Conservation (phyloP, 2,888 invertebrate species). For the Sialis fuliginosa region DNA sequence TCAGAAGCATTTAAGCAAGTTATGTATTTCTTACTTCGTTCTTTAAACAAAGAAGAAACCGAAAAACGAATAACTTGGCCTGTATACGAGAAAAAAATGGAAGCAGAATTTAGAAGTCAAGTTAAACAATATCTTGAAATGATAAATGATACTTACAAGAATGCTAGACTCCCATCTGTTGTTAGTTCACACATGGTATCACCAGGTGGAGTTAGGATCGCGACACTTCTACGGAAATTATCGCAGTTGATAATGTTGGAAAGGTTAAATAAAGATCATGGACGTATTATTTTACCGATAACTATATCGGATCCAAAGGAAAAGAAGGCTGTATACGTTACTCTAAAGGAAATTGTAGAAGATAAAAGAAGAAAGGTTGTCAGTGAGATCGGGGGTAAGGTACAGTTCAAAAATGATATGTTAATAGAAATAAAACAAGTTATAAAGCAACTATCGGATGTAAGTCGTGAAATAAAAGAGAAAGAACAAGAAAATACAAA, state of each 20-base stretch:
- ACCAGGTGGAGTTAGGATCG: slow-evolving; percentile 21
- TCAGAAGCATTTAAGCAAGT: slow-evolving; percentile 21
- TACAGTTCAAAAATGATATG: too few relatives aligned
- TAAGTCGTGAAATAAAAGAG: too few relatives aligned
- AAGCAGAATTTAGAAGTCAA: slow-evolving; percentile 19
- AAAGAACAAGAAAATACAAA: too few relatives aligned
- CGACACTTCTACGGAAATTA: slow-evolving; percentile 20
- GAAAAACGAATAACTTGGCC: slow-evolving; percentile 20
- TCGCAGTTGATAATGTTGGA: slow-evolving; percentile 19
- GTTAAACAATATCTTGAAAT: slow-evolving; percentile 18
- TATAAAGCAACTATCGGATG: too few relatives aligned
- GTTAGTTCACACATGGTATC: slow-evolving; percentile 21
- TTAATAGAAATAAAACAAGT: too few relatives aligned
- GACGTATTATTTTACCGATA: too few relatives aligned
- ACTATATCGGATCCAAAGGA: too few relatives aligned
- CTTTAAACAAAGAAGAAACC: slow-evolving; percentile 17
- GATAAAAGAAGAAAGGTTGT: too few relatives aligned
- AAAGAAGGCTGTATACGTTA: too few relatives aligned
- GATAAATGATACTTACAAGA: slow-evolving; percentile 16
- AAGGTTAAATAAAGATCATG: slow-evolving; percentile 11
- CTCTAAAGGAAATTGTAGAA: too few relatives aligned
- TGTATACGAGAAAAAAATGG: slow-evolving; percentile 15
- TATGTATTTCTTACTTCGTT: slow-evolving; percentile 18
- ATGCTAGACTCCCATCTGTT: slow-evolving; percentile 18
- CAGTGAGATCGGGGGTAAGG: too few relatives aligned